Percentiles rank a stretch among this genome's conserved stretches.
Evolutionary conservation across 2,113 vertebrate species (phyloP).

Genomic region (Bufo bufo): DNA sequence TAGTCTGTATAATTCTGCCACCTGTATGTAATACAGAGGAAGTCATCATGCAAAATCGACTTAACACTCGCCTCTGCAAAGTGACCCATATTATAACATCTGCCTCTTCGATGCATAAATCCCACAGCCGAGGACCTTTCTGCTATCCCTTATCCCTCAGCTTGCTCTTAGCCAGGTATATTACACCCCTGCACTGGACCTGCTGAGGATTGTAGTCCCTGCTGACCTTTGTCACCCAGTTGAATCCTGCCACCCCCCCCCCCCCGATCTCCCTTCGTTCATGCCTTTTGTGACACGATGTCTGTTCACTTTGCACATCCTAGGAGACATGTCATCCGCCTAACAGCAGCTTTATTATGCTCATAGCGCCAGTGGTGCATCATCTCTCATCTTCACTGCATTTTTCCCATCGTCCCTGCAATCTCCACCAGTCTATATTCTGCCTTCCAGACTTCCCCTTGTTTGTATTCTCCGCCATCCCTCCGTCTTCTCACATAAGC

Average conservation of each 20-base stretch:
- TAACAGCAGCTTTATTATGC: not conserved
- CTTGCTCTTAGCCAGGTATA: not conserved
- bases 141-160: not conserved
- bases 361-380: constrained; percentile 31
- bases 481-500: constrained; percentile 2
- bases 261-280: not conserved
- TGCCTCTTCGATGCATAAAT: not conserved
- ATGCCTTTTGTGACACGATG: not conserved
- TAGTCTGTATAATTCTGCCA: constrained; percentile 6
- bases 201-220: not conserved
- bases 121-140: not conserved
- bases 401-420: constrained; percentile 17
- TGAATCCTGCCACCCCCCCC: constrained; percentile 16
- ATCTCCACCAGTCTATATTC: not conserved
- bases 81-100: constrained; percentile 30
- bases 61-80: constrained; percentile 23
- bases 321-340: constrained; percentile 25
- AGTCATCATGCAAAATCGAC: not conserved
- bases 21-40: constrained; percentile 12
- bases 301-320: constrained; percentile 28
- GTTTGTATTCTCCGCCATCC: not conserved
- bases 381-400: constrained; percentile 41
- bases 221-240: constrained; percentile 4
- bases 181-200: not conserved
- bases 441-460: constrained; percentile 11